Base-by-base conservation (phyloP, 2,888 invertebrate species). In the Hipparchia semele region DNA sequence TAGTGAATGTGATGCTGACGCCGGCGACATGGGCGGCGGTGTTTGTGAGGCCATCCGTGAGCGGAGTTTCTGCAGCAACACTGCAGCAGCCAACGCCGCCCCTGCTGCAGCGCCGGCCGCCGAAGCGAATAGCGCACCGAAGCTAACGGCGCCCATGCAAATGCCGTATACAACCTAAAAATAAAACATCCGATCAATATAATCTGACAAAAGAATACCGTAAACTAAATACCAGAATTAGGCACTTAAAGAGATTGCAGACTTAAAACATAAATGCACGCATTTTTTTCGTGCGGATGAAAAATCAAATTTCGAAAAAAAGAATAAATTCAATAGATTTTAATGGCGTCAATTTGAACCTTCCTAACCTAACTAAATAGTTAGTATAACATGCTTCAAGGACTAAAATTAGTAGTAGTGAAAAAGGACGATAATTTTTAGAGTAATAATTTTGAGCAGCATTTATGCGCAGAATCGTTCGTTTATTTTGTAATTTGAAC, bases 91-190 rank as follows among this genome's bases (percentile, higher is more conserved):
- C 8, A 98, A 90, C 0, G 98, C 98, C 0, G 98, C 97, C 2
- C 98, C 96, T 1, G 98, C 97, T 0, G 98, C 98, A 0, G 98
- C 97, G 9, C 98, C 96, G 0, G 98, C 97, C 0, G 98, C 97
- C 12, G 98, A 95, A 69, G 98, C 97, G 89, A 98, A 98, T 13
- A 98, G 94, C 5, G 98, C 96, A 80, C 98, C 98, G 87, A 98
- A 98, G 46, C 98, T 97, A 0, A 98, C 96, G 45, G 98, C 97
- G 0, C 98, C 98, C 95, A 98, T 96, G 83, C 98, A 98, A 69
- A 98, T 97, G 51, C 98, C 98, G 86, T 98, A 98, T 7, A 98
- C 97, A 0, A 97, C 97, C 93, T 93, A 80, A 2, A 78, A 80
- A 68, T 46, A 54, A 62, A 51, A n/a, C 39, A 39, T 39, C 39